Base-by-base conservation (phyloP, 2,797 vertebrate genomes). In the Heteromormyrus szaboi region DNA sequence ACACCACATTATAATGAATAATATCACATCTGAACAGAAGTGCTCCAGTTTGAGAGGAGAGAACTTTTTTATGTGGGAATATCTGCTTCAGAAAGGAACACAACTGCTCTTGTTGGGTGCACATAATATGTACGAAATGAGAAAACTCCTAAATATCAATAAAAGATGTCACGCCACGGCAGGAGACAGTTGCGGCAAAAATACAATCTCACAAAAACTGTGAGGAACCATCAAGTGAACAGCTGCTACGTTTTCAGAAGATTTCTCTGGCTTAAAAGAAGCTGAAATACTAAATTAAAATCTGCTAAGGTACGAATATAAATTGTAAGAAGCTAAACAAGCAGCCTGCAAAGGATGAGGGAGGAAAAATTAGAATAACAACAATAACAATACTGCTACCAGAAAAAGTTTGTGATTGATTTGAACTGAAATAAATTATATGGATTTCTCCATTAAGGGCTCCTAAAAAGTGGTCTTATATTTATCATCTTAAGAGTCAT, bases 241-340 rank as follows among this genome's bases (percentile, higher is more conserved):
- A 12, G 62, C 8, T 65, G 62, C 22, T 65, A 25, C 9, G 22
- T 65, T 65, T 29, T 65, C 62, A 62, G 22, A 62, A 3, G 62
- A 22, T 65, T 25, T 65, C 22, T 56, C 37, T 81, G 46, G 29
- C 14, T 46, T 56, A 44, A 14, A 37, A 9, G 25, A 84, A 29
- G 48, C 6, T 5, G 22, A 84, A 84, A 84, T 88, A n/a, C 51
- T 33, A 68, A 29, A 68, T 12, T 4, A 68, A 68, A 68, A 33
- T 29, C 25, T 33, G 25, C 62, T 68, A 68, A 25, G 37, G 72
- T 54, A 22, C 25, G 41, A 62, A n/a, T 84, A 44, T 44, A 83
- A 76, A 88, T 33, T 56, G 25, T 19, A 84, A 84, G 81, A 41
- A 62, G 76, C 88, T 85, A 72, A 59, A 53, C 83, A 65, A 72